Conservation (phyloP, 2,888 invertebrate species). For the Calameuta filiformis region DNA sequence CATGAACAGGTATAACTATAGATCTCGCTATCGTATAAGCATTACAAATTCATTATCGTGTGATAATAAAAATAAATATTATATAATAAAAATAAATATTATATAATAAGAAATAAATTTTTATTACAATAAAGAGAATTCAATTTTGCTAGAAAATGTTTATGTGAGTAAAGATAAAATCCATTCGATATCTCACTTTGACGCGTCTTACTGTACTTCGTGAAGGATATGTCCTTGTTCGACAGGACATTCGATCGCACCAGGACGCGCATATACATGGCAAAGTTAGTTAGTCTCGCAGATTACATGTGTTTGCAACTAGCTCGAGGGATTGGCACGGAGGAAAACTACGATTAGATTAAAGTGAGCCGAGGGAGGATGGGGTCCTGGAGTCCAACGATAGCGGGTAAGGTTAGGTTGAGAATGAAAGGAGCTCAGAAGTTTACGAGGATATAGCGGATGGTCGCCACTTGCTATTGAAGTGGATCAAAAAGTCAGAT, state of each 20-base stretch:
- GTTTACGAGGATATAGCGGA: slow-evolving; percentile 22
- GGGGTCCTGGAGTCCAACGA: neutral
- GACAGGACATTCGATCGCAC: neutral
- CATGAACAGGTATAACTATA: neutral
- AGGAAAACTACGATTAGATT: slow-evolving; percentile 18
- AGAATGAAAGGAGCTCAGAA: slow-evolving; percentile 17
- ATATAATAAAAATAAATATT: too few species aligned
- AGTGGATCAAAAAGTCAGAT: slow-evolving; percentile 9
- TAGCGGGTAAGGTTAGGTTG: slow-evolving; percentile 4
- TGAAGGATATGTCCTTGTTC: neutral
- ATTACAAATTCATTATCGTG: neutral
- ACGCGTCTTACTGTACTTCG: neutral
- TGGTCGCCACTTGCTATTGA: slow-evolving; percentile 19
- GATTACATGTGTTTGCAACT: neutral
- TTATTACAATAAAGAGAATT: neutral
- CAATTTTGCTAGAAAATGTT: neutral
- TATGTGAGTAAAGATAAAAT: neutral
- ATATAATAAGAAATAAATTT: neutral
- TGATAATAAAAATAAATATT: too few species aligned
- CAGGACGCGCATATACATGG: neutral
- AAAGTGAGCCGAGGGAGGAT: slow-evolving; percentile 12
- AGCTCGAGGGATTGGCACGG: slow-evolving; percentile 5
- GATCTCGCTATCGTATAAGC: too few species aligned
- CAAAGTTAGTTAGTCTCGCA: neutral
- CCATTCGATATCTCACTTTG: neutral